phyloP scores from a whole-genome alignment of 2,113 vertebrate species.

The Octodon degus region DNA sequence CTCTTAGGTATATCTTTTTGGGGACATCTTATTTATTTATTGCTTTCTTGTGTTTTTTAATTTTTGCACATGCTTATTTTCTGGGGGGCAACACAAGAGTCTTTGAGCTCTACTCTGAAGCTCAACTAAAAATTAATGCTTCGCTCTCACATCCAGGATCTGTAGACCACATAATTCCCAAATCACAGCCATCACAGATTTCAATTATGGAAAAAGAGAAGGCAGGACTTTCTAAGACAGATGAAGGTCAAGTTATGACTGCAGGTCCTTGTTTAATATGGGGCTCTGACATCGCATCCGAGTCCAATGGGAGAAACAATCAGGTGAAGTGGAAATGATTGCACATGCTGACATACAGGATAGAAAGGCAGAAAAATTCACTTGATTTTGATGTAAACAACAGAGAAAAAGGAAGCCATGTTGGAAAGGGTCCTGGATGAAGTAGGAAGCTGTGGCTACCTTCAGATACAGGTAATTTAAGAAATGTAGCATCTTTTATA shows the following conservation, averaged over 20 bases:
- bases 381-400: not conserved
- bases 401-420: not conserved
- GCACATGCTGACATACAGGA: not conserved
- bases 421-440: not conserved
- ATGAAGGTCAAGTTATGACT: not conserved
- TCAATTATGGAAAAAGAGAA: not conserved
- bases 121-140: not conserved
- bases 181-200: constrained; percentile 19
- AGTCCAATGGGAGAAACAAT: not conserved
- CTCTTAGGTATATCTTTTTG: not conserved
- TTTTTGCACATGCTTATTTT: constrained; percentile 10
- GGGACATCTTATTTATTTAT: not conserved
- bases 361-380: accelerated
- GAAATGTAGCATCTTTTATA: not conserved
- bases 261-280: not conserved
- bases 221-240: constrained; percentile 8
- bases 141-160: constrained; percentile 22
- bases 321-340: not conserved
- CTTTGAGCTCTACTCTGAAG: not conserved
- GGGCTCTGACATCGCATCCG: not conserved
- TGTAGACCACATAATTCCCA: not conserved
- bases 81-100: not conserved
- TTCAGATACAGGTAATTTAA: not conserved
- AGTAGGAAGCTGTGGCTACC: not conserved
- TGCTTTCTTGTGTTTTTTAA: not conserved